A percentile compares a stretch with the other conserved stretches of the same genome.
Evolutionary conservation across 2,888 invertebrate species (phyloP).

Genomic region (Platycheirus albimanus): DNA sequence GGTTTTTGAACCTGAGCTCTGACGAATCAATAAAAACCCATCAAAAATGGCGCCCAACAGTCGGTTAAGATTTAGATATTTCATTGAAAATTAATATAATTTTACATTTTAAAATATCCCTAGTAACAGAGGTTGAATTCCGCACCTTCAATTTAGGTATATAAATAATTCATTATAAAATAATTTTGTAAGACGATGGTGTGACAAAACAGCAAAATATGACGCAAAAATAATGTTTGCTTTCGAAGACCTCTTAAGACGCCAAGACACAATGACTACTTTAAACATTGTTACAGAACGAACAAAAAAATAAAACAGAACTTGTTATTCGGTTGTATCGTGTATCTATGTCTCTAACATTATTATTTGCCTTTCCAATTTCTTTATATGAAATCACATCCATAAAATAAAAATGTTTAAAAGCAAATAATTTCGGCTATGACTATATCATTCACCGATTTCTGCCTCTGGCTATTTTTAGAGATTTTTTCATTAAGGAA

Average conservation of each 20-base stretch:
- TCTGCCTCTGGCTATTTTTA: constrained; percentile 46
- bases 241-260: constrained; percentile 1
- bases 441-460: constrained; percentile 41
- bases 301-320: neutral
- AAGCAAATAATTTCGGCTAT: constrained; percentile 37
- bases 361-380: constrained; percentile 23
- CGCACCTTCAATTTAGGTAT: too few relatives aligned
- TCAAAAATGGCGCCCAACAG: too few relatives aligned
- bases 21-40: too few relatives aligned
- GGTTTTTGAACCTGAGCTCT: too few relatives aligned
- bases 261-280: neutral
- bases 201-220: too few relatives aligned
- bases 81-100: too few relatives aligned
- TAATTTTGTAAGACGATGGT: too few relatives aligned
- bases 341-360: constrained; percentile 1
- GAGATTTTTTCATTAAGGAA: constrained; percentile 35
- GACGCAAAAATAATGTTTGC: neutral
- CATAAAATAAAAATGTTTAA: constrained; percentile 17
- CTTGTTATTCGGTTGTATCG: too few relatives aligned
- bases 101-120: too few relatives aligned
- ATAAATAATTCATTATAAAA: too few relatives aligned
- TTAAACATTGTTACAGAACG: constrained; percentile 1
- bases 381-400: constrained; percentile 12
- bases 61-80: too few relatives aligned
- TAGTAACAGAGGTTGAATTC: too few relatives aligned